phyloP scores from a whole-genome alignment of 2,797 vertebrate genomes.

The Odontamblyopus rebecca region DNA sequence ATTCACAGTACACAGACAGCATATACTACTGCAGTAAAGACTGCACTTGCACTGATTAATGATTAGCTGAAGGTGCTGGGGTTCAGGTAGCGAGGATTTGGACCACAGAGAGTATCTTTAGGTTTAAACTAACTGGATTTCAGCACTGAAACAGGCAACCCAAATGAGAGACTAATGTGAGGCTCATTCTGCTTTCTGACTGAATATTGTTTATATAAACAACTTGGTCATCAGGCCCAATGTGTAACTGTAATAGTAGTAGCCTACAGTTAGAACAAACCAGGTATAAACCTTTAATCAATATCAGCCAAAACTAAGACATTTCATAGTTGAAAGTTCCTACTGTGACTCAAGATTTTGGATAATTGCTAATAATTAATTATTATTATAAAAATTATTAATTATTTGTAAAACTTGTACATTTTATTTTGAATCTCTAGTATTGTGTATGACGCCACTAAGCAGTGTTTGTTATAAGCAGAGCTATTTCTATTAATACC shows the following conservation, averaged over 20 bases:
- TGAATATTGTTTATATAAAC: no score
- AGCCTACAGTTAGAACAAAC: background rate
- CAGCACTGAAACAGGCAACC: no score
- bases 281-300: background rate
- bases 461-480: slow-evolving; percentile 13
- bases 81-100: no score
- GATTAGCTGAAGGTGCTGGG: no score
- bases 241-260: background rate
- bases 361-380: background rate
- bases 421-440: background rate
- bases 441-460: background rate
- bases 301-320: background rate
- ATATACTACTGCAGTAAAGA: background rate
- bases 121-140: no score
- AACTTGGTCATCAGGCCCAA: no score
- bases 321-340: no score
- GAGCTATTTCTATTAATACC: slow-evolving; percentile 54
- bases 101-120: no score
- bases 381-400: background rate
- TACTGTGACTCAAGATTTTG: no score
- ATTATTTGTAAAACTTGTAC: background rate
- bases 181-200: no score
- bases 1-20: background rate
- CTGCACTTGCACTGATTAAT: background rate
- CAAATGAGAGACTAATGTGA: no score